Evolutionary conservation across 2,888 invertebrate genomes (phyloP), one percentile per base, ranked within the genome.

Genomic region (Notodonta ziczac): DNA sequence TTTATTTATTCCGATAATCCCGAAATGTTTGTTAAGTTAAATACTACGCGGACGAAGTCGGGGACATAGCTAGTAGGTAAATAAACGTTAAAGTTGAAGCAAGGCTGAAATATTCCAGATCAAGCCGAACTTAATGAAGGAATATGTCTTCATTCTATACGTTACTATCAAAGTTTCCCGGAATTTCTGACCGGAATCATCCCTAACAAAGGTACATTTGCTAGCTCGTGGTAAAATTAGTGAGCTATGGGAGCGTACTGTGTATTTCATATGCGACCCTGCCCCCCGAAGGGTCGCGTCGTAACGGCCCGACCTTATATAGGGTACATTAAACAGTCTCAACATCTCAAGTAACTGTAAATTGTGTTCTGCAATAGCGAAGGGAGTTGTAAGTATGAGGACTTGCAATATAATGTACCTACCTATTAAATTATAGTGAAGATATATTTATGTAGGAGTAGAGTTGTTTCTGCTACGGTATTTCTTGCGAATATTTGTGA

Each of bases 131-230:
- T 35, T 4, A 35, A 7, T 5, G 35, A 35, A 4, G 0, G 35
- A 35, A 35, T 7, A 35, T 35, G 35, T 35, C 35, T 35, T 35
- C 7, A 35, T 7, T n/a, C 2, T 10, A 46, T 4, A 46, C n/a
- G n/a, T 5, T n/a, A 0, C n/a, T n/a, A 46, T 13, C 46, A n/a
- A n/a, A 2, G 5, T 5, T 46, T 46, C 46, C 13, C 44, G 9
- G 13, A 46, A 46, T n/a, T 13, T 42, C 42, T 46, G 6, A 46
- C 44, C 13, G n/a, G n/a, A 46, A 46, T 50, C 16, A 50, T 51
- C 81, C 76, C 35, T 82, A 83, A 83, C 83, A 85, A 81, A 85
- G 75, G 80, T 74, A 78, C 73, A 75, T 74, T 80, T 72, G 65
- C 69, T 52, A 57, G 65, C 61, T 65, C 62, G 66, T 67, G 66